Evolutionary conservation across 2,797 vertebrate species (phyloP).

Genomic region (Onychomys torridus): DNA sequence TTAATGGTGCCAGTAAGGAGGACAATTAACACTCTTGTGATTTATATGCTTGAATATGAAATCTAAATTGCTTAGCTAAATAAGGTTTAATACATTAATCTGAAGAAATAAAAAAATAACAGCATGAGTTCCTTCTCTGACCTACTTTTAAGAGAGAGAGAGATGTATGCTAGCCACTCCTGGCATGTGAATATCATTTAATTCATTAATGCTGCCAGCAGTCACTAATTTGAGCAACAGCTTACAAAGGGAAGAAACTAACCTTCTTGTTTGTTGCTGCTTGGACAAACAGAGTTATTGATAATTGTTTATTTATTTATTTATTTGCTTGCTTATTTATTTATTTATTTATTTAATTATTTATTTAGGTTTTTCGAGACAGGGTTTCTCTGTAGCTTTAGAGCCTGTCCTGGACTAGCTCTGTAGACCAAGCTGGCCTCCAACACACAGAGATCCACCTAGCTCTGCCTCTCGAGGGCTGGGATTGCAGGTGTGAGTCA

Average conservation of each 20-base stretch:
- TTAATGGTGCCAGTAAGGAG: background rate
- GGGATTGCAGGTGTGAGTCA: too few relatives aligned
- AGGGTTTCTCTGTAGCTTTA: too few relatives aligned
- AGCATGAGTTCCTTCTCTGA: background rate
- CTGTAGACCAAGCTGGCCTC: too few relatives aligned
- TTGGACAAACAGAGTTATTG: background rate
- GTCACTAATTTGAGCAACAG: constrained; percentile 2
- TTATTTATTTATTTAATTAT: too few relatives aligned
- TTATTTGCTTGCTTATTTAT: too few relatives aligned
- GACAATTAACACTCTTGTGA: constrained; percentile 1
- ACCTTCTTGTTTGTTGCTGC: constrained; percentile 31
- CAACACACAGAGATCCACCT: too few relatives aligned
- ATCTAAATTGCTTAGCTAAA: constrained; percentile 12
- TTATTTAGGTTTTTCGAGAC: too few relatives aligned
- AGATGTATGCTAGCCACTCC: background rate
- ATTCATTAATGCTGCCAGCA: constrained; percentile 20
- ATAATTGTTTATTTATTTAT: too few relatives aligned
- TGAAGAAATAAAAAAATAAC: background rate
- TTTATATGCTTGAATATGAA: constrained; percentile 21
- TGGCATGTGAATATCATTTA: background rate
- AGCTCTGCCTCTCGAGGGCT: too few relatives aligned
- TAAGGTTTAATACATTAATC: background rate
- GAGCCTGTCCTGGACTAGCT: too few relatives aligned
- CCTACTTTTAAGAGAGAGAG: background rate
- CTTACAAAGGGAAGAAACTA: constrained; percentile 29